Conservation (phyloP, 2,888 invertebrate genomes). For the Xestia rhomboidea region DNA sequence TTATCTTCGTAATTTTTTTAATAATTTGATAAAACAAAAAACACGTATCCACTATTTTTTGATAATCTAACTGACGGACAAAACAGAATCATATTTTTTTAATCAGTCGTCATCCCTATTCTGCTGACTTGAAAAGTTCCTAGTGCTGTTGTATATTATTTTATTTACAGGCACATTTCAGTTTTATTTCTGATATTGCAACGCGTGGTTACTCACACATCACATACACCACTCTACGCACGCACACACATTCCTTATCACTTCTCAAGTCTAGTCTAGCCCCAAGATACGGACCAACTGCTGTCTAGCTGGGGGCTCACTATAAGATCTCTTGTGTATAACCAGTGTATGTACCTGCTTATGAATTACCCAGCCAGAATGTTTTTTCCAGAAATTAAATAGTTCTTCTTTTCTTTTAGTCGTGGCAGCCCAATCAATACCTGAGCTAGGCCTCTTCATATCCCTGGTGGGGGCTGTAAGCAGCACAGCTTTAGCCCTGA, state of each 20-base stretch:
- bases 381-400: neutral
- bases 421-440: slow-evolving; percentile 95
- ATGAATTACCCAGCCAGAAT: neutral
- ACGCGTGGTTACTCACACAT: neutral
- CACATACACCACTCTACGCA: neutral
- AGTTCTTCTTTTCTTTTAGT: slow-evolving; percentile 90
- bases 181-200: neutral
- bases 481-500: slow-evolving; percentile 95
- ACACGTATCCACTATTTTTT: too few species aligned
- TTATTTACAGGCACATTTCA: neutral
- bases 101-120: too few species aligned
- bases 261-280: neutral
- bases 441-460: slow-evolving; percentile 96
- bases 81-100: too few species aligned
- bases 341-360: neutral
- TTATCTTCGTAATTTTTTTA: too few species aligned
- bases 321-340: neutral
- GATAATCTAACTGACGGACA: too few species aligned
- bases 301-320: neutral
- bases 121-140: neutral
- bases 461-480: slow-evolving; percentile 97
- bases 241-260: neutral
- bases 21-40: too few species aligned
- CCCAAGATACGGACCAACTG: neutral
- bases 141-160: neutral